Evolutionary conservation across 2,113 vertebrate species (phyloP), one percentile per base, ranked within the genome.

Genomic region (Podilymbus podiceps): DNA sequence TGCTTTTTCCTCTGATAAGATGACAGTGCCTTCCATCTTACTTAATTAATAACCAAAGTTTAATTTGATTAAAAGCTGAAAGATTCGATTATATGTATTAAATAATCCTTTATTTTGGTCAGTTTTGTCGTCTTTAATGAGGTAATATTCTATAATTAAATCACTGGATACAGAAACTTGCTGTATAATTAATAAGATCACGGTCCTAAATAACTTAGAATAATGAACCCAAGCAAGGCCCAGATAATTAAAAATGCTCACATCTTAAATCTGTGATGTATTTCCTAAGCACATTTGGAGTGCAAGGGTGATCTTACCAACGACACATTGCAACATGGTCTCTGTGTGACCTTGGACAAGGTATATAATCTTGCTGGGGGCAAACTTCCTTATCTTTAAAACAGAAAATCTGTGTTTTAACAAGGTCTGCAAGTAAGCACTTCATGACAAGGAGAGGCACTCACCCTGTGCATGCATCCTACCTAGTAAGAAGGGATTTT

Each of bases 91-190:
- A 86, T 60, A 3, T 91, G 60, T 81, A 92, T 95, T 94, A 94
- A 88, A 94, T 72, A 91, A 93, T 95, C 67, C 38, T 94, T 94
- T 90, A 69, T 92, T 96, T 94, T 94, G 75, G 92, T 90, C 90
- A 71, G 75, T 83, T 95, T 91, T 92, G 35, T 93, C 93, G 79
- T 63, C 44, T 55, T 94, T 93, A 94, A 94, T 90, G 83, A 86
- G 56, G 56, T 86, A 84, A 86, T 90, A 89, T 40, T 84, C 44
- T 59, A 47, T 92, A 93, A 96, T 93, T 86, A 80, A 78, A 95
- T 94, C 60, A 60, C 12, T 60, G 46, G 72, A 63, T 81, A 85
- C 24, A 71, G 22, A 86, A 93, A 78, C 33, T 71, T 86, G 27
- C 19, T 38, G 1, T 84, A 71, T 60, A 86, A 96, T 92, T 92